Percentiles rank a stretch among this genome's conserved stretches.
phyloP scores from a whole-genome alignment of 1,140 invertebrate species.

The Eubasilissa regina region DNA sequence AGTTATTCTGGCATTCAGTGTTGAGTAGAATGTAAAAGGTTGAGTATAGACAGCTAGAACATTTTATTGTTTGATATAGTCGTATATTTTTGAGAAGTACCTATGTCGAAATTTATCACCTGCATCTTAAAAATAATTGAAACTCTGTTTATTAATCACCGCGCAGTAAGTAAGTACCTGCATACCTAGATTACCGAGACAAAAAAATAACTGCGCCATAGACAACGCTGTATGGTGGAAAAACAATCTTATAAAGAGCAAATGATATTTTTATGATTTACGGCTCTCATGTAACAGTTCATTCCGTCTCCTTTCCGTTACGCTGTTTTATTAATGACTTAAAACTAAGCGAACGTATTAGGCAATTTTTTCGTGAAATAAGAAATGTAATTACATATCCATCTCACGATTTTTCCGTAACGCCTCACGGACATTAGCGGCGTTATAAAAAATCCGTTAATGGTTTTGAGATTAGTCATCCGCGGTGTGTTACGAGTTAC shows the following conservation, averaged over 20 bases:
- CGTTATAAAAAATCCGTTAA: conserved; percentile 54
- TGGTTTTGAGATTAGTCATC: conserved; percentile 59
- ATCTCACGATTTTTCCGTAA: conserved; percentile 28
- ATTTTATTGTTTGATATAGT: no score
- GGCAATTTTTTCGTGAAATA: conserved; percentile 42
- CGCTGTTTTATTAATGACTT: conserved; percentile 38
- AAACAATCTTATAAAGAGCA: conserved; percentile 16
- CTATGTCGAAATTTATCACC: no score
- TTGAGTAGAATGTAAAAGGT: no score
- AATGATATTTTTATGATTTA: conserved; percentile 40
- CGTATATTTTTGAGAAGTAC: no score
- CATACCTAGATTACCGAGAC: no score
- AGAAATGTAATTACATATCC: conserved; percentile 45
- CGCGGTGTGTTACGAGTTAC: conserved; percentile 17
- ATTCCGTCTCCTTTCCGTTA: conserved; percentile 27
- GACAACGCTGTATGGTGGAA: background rate
- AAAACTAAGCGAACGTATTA: conserved; percentile 38
- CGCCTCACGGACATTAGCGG: conserved; percentile 30
- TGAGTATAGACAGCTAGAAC: no score
- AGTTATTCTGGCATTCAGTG: no score
- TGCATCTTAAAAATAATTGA: no score
- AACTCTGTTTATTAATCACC: no score
- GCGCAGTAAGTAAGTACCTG: no score
- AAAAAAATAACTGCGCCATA: background rate
- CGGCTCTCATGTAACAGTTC: conserved; percentile 18